Evolutionary conservation across 2,113 vertebrate species (phyloP), one percentile per base, ranked within the genome.

Genomic region (Parotia lawesii): DNA sequence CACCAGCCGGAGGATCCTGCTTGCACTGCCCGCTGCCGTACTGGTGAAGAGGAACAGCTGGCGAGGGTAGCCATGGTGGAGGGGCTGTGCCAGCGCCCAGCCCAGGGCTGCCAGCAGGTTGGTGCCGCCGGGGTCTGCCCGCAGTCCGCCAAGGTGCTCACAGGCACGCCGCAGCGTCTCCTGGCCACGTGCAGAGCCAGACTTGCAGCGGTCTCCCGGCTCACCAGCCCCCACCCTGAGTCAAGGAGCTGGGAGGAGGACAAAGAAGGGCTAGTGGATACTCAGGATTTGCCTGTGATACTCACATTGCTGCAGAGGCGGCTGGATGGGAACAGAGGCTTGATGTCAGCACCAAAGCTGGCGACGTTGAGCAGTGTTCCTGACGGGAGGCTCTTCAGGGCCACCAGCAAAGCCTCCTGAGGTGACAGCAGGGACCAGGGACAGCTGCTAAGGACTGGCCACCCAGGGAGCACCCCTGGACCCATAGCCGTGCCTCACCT

Each of bases 321-420:
- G 98, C 99, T 99, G 95, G 98, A 97, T 6, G 97, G 94, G 96
- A 99, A 99, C 83, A 99, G 96, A 0, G 99, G 98, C 89, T 97
- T 98, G 94, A 98, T 92, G 1, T 96, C 95, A 3, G 98, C 47
- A 9, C 98, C 97, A 4, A 99, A 99, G 60, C 97, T 83, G 22
- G 98, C 97, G 1, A 99, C 29, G 94, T 99, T 99, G 95, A 99
- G 95, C 95, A 99, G 97, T 0, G 98, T 99, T 91, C 98, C 97
- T 6, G 98, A 92, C 0, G 99, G 99, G 38, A 99, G 98, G 54
- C 99, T 99, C 97, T 99, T 99, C 91, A 99, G 83, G 8, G 98
- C 99, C 92, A 99, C 97, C 94, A 98, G 85, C 97, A 99, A 97
- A 56, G 98, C 98, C 67, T 99, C 99, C 99, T 99, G 95, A 57